Evolutionary conservation across 2,797 vertebrate species (phyloP).

Genomic region (Aphelocoma californica): DNA sequence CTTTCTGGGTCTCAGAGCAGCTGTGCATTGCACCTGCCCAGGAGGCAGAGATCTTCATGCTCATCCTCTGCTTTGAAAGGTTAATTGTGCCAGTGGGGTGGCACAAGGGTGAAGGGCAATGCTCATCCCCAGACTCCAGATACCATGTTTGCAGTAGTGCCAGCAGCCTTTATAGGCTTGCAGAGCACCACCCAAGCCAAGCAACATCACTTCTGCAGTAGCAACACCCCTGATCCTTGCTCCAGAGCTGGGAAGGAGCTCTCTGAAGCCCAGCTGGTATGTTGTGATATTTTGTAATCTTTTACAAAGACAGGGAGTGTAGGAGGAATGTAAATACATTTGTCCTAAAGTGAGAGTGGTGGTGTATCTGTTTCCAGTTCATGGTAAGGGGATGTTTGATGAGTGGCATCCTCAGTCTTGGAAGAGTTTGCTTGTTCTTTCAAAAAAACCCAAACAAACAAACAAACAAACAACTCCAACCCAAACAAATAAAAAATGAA

Average conservation of each 20-base stretch:
- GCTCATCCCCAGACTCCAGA: not conserved
- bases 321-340: not conserved
- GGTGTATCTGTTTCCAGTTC: not conserved
- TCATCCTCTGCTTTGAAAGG: not conserved
- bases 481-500: not conserved
- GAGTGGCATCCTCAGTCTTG: not conserved
- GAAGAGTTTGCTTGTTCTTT: not conserved
- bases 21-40: rapidly evolving
- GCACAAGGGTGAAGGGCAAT: not conserved
- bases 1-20: not conserved
- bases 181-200: not conserved
- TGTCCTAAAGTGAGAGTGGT: not conserved
- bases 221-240: not conserved
- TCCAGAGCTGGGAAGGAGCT: not conserved
- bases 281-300: not conserved
- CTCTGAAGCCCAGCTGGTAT: not conserved
- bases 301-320: not conserved
- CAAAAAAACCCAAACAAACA: not conserved
- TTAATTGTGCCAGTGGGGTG: not conserved
- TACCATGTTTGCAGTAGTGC: rapidly evolving
- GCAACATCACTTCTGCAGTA: not conserved
- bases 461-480: not conserved
- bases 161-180: not conserved
- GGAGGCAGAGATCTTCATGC: not conserved
- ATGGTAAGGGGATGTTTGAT: not conserved